Evolutionary conservation across 2,888 invertebrate genomes (phyloP), one percentile per base, ranked within the genome.

Genomic region (Oscheius onirici): DNA sequence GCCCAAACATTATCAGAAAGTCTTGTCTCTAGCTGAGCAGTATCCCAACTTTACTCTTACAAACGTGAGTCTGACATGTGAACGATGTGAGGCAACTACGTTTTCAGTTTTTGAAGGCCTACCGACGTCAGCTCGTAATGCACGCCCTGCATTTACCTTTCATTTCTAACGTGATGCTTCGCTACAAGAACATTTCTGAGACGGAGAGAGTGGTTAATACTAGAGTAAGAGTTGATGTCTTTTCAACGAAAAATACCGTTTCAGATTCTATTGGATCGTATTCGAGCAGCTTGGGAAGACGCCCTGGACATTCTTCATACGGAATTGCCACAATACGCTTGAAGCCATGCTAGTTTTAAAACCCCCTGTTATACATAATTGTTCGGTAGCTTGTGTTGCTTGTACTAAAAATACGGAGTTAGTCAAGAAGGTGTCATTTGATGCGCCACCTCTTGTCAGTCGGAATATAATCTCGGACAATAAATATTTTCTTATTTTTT

Each of bases 81-180:
- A n/a, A n/a, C n/a, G n/a, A n/a, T n/a, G n/a, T n/a, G n/a, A n/a
- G n/a, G n/a, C n/a, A n/a, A n/a, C n/a, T n/a, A n/a, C n/a, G n/a
- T n/a, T n/a, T 67, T 10, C 71, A 70, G 63, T 79, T 79, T 40
- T 51, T 75, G 34, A 55, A 71, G 43, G 76, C 76, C 5, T 79
- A 79, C 51, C 65, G 71, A 8, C 70, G 75, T 13, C 70, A 74
- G 34, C 73, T 75, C 46, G 69, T 79, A 44, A 74, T 74, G 17
- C 76, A 79, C 28, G 75, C 79, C 26, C 70, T 79, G 34, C 79
- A 79, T 54, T 58, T 79, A 3, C 79, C 79, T 26, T 79, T 79
- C 68, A 76, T 79, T n/a, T 63, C 61, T 10, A 76, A 73, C 17
- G 75, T 79, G 17, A 77, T 79, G 76, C 52, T 79, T 0, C 67